Evolutionary conservation across 2,797 vertebrate species (phyloP), one percentile per base, ranked within the genome.

Genomic region (Takifugu ocellatus): DNA sequence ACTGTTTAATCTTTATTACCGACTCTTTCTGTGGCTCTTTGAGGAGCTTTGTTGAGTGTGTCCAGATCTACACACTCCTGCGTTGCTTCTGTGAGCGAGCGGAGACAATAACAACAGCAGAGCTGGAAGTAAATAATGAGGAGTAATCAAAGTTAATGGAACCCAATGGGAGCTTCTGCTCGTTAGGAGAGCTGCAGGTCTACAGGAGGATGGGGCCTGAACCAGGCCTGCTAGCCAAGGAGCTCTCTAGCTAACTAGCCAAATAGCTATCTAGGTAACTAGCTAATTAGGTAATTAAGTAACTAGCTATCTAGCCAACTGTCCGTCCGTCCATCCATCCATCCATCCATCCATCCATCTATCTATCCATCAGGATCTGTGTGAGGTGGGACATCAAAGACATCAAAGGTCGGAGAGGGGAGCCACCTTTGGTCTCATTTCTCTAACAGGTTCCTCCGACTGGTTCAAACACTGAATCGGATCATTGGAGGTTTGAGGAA

Each of bases 81-180:
- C 29, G 50, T 17, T 55, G 66, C 47, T 63, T 49, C 54, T 33
- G 72, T 55, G 62, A 50, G 81, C 52, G 75, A 70, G 70, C 61
- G 53, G 75, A 78, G 78, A 84, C 83, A 90, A 91, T 90, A 91
- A 90, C 81, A 86, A 80, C 73, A 77, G 88, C 87, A 76, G 85
- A 89, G 90, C 90, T 90, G 90, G 89, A 91, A 91, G 90, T 93
- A 93, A 93, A 93, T 93, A 92, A 93, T 93, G 90, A 91, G 89
- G 85, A 92, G 90, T 93, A 92, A 93, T 92, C 90, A 92, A 91
- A 92, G 89, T 89, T 92, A 92, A 93, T 92, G 88, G 89, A 92
- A 90, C 90, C 91, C 90, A 90, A 87, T 89, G 91, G 90, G 90
- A 91, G 87, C 85, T 85, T 17, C 17, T 17, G 17, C 17, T 92